A percentile compares a stretch with the other conserved stretches of the same genome.
These are phyloP conservation scores for Zele albiditarsus DNA, from an alignment of 2,888 invertebrate genomes.

Conservation along the genomic window DNA sequence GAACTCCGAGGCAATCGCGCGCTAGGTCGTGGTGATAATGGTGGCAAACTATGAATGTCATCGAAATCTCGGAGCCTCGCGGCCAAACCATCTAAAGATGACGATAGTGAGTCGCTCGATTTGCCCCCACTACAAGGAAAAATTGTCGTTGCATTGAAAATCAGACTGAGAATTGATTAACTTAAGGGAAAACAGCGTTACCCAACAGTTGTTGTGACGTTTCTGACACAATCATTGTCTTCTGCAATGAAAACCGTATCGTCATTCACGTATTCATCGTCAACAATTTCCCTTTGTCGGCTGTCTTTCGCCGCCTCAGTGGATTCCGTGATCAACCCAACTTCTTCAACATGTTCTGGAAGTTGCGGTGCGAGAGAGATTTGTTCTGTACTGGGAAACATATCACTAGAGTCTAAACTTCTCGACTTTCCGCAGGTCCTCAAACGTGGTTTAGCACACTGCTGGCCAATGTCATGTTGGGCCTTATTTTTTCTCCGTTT, in stretches of 20 bases:
- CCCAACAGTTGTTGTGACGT: background rate
- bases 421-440: conserved; percentile 86
- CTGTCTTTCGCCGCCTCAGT: background rate
- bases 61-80: conserved; percentile 69
- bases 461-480: conserved; percentile 61
- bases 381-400: conserved; percentile 77
- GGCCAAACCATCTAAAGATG: conserved; percentile 68
- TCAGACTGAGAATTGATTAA: background rate
- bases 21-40: conserved; percentile 70
- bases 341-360: conserved; percentile 64
- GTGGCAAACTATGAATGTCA: conserved; percentile 70
- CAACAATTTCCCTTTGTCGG: background rate
- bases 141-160: too few species aligned
- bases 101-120: conserved; percentile 67
- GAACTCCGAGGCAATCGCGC: conserved; percentile 82
- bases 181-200: background rate
- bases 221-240: background rate
- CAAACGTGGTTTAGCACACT: conserved; percentile 74
- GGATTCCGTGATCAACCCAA: background rate
- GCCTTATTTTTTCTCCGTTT: conserved; percentile 71
- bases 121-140: conserved; percentile 57
- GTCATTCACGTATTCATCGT: background rate
- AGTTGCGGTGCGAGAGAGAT: conserved; percentile 62
- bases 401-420: conserved; percentile 89
- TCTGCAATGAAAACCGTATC: background rate